Conservation (phyloP, 2,797 vertebrate species). For the Mycteria americana region DNA sequence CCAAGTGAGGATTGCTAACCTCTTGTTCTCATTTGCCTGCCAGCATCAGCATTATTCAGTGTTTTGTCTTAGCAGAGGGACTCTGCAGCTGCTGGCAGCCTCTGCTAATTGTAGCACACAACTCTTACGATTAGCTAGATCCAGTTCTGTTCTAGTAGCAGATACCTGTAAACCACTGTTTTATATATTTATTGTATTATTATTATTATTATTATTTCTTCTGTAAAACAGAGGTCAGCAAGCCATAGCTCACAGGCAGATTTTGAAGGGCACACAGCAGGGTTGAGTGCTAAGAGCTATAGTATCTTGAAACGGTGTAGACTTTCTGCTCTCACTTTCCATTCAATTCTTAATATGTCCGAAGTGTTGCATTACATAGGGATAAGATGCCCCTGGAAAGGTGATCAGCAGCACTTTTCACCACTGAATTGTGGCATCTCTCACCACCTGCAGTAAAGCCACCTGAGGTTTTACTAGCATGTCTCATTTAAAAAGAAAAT, state of each 20-base stretch:
- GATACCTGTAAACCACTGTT: neutral
- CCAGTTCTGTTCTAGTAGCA: neutral
- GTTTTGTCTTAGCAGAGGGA: neutral
- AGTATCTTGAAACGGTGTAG: neutral
- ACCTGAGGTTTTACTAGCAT: neutral
- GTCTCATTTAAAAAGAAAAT: neutral
- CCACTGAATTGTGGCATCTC: neutral
- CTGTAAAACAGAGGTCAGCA: neutral
- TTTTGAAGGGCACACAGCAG: neutral
- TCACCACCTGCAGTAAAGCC: neutral
- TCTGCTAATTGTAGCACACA: neutral
- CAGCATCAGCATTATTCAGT: neutral
- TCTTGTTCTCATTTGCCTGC: neutral
- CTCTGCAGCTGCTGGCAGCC: neutral
- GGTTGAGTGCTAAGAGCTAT: neutral
- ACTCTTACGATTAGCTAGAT: neutral
- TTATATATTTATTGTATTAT: neutral
- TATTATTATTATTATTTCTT: neutral
- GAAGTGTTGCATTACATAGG: neutral
- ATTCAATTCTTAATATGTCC: rapidly evolving
- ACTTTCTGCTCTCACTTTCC: neutral
- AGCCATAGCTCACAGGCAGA: neutral
- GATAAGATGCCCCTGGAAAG: neutral
- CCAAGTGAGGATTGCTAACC: neutral
- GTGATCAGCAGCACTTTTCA: neutral